Conservation (phyloP, 2,797 vertebrate species). For the Pantherophis vulpinus region DNA sequence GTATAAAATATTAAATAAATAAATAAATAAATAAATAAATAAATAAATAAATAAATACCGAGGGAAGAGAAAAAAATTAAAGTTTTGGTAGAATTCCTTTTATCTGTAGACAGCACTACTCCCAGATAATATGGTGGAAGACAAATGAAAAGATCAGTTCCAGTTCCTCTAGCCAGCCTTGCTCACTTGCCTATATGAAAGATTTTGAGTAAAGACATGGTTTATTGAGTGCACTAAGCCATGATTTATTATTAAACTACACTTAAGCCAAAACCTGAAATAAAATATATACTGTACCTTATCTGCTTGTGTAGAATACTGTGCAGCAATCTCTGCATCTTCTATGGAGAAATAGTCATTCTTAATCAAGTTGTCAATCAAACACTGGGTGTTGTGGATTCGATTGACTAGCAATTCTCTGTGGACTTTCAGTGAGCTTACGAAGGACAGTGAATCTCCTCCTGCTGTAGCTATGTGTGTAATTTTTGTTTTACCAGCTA, state of each 20-base stretch:
- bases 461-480: not conserved
- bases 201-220: not conserved
- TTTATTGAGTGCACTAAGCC: not conserved
- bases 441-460: constrained; percentile 38
- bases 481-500: constrained; percentile 35
- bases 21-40: no score
- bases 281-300: constrained; percentile 73
- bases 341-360: constrained; percentile 84
- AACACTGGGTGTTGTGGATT: constrained; percentile 82
- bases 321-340: constrained; percentile 85
- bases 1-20: no score
- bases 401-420: constrained; percentile 83
- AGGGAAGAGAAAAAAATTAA: not conserved
- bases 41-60: no score
- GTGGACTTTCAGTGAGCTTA: constrained; percentile 74
- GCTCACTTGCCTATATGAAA: not conserved
- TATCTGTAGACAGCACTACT: not conserved
- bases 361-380: constrained; percentile 85
- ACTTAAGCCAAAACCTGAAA: not conserved
- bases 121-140: not conserved
- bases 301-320: constrained; percentile 79
- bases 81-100: not conserved
- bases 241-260: not conserved
- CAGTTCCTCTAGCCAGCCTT: not conserved
- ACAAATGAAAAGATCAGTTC: not conserved